phyloP scores from a whole-genome alignment of 2,888 invertebrate species.

The Caenorhabditis sp. region DNA sequence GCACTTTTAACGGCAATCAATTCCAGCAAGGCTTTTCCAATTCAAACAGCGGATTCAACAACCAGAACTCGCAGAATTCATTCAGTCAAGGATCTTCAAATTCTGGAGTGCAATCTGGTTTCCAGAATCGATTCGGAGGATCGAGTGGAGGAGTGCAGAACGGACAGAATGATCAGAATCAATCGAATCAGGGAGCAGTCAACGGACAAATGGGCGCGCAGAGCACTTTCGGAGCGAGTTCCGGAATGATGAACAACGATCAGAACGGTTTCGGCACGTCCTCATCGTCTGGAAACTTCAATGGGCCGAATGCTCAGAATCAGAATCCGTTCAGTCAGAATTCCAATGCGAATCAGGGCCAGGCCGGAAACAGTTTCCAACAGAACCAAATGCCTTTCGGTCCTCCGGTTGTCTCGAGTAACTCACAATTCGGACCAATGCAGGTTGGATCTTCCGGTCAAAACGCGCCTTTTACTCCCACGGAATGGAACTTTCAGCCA shows the following conservation, averaged over 20 bases:
- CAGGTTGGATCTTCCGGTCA: conserved; percentile 29
- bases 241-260: background rate
- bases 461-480: conserved; percentile 18
- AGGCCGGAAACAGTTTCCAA: background rate
- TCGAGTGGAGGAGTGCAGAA: too few species aligned
- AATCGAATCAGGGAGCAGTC: background rate
- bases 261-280: background rate
- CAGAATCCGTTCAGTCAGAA: conserved; percentile 15
- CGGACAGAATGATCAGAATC: too few species aligned
- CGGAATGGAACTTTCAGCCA: conserved; percentile 47
- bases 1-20: background rate
- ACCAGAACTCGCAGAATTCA: background rate
- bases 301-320: background rate
- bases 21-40: background rate
- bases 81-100: background rate
- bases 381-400: conserved; percentile 18
- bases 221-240: too few species aligned
- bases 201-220: too few species aligned
- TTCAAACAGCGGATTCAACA: background rate
- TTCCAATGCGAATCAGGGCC: conserved; percentile 4
- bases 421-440: conserved; percentile 5
- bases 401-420: conserved; percentile 7
- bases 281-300: background rate
- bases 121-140: conserved; percentile 5
- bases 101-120: background rate